phyloP scores from a whole-genome alignment of 2,888 invertebrate species.

The Entomobrya proxima region DNA sequence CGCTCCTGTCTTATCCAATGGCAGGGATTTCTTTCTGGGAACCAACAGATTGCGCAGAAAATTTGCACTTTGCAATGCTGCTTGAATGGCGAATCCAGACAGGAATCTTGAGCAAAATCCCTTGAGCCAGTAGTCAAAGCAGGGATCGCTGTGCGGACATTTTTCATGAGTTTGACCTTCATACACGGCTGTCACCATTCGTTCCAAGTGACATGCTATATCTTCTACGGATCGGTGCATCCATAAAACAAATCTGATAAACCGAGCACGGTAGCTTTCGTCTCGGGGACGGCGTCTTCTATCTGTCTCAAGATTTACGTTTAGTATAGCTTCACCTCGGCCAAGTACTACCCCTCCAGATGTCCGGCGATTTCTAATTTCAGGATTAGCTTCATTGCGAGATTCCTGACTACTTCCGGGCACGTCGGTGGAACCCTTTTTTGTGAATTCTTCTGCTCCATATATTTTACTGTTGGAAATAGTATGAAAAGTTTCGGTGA shows the following conservation, averaged over 20 bases:
- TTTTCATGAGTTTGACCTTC: slow-evolving; percentile 74
- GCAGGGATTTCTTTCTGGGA: slow-evolving; percentile 10
- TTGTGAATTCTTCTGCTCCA: slow-evolving; percentile 73
- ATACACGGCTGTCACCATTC: slow-evolving; percentile 74
- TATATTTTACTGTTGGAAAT: slow-evolving; percentile 73
- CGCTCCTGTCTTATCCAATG: slow-evolving; percentile 57
- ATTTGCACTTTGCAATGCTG: slow-evolving; percentile 64
- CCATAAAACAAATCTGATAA: slow-evolving; percentile 74
- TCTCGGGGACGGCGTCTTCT: slow-evolving; percentile 64
- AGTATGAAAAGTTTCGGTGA: background rate
- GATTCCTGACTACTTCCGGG: slow-evolving; percentile 34
- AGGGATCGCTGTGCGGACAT: slow-evolving; percentile 74
- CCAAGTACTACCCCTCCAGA: slow-evolving; percentile 50
- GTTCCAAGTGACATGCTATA: slow-evolving; percentile 74
- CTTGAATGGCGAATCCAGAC: slow-evolving; percentile 74
- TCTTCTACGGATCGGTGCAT: slow-evolving; percentile 74
- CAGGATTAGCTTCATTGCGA: slow-evolving; percentile 39
- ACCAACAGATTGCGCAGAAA: slow-evolving; percentile 54
- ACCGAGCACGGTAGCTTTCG: slow-evolving; percentile 72
- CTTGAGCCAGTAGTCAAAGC: slow-evolving; percentile 75
- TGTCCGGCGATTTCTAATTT: background rate
- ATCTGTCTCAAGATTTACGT: slow-evolving; percentile 53
- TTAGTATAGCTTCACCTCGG: slow-evolving; percentile 31
- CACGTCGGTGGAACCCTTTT: background rate
- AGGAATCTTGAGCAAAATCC: slow-evolving; percentile 74